Percentiles rank a stretch among this genome's conserved stretches.
phyloP scores from a whole-genome alignment of 2,888 invertebrate species.

The Microplitis manilae region DNA sequence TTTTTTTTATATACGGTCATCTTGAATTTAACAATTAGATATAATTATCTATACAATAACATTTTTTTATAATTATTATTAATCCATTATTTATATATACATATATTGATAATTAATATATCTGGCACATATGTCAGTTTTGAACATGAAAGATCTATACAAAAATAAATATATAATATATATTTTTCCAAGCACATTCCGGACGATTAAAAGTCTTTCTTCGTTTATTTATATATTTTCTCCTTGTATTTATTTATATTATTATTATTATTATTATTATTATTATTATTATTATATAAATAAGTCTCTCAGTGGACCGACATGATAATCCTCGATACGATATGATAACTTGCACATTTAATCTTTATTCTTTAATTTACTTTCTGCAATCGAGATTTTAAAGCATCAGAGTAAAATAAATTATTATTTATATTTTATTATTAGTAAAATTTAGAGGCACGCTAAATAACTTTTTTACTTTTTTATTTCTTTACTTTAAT shows the following conservation, averaged over 20 bases:
- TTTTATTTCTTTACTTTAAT: neutral
- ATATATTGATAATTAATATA: constrained; percentile 41
- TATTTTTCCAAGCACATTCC: constrained; percentile 62
- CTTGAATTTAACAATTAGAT: constrained; percentile 50
- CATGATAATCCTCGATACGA: constrained; percentile 10
- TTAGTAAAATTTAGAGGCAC: constrained; percentile 16
- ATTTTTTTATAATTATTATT: constrained; percentile 42
- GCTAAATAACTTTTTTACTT: constrained; percentile 20
- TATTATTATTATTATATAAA: constrained; percentile 11
- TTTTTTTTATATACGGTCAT: neutral
- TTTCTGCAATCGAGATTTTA: constrained; percentile 37
- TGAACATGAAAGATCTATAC: constrained; percentile 66
- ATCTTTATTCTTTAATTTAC: constrained; percentile 29
- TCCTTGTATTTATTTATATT: constrained; percentile 29
- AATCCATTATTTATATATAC: constrained; percentile 50
- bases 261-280: constrained; percentile 9
- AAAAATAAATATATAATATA: constrained; percentile 65
- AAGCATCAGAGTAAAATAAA: constrained; percentile 10
- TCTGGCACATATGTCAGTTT: constrained; percentile 67
- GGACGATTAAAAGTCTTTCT: constrained; percentile 46
- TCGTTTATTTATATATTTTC: constrained; percentile 36
- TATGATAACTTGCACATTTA: constrained; percentile 19
- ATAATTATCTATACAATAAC: constrained; percentile 56
- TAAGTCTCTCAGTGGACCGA: constrained; percentile 20
- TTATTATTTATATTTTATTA: constrained; percentile 12